Evolutionary conservation across 2,797 vertebrate genomes (phyloP).

Genomic region (Pseudochirops cupreus): DNA sequence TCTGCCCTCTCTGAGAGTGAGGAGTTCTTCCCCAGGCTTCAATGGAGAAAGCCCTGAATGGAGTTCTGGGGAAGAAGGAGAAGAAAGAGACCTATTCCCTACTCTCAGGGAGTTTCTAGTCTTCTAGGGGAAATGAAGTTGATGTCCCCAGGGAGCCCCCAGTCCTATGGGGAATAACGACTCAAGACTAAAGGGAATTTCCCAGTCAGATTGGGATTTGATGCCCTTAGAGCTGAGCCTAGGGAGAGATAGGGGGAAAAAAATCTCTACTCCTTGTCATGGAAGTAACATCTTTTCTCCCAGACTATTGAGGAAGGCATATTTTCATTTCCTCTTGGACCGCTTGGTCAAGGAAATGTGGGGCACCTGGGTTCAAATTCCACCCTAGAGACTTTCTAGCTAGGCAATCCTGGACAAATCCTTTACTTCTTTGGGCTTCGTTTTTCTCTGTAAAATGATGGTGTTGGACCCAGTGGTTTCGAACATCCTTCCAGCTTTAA

Average conservation of each 20-base stretch:
- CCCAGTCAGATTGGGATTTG: not conserved
- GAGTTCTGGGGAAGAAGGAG: not conserved
- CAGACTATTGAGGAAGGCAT: not conserved
- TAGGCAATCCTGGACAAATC: not conserved
- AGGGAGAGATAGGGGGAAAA: too few species aligned
- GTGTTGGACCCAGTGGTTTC: not conserved
- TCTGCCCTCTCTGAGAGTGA: not conserved
- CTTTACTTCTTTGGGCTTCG: not conserved
- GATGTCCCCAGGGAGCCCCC: not conserved
- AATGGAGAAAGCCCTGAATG: not conserved
- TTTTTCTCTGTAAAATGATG: too few species aligned
- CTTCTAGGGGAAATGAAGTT: not conserved
- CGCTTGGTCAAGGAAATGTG: not conserved
- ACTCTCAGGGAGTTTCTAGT: not conserved
- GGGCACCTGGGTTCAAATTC: not conserved
- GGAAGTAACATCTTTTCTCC: not conserved
- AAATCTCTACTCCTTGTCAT: too few species aligned
- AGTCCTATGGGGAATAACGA: not conserved
- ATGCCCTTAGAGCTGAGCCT: too few species aligned
- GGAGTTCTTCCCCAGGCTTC: not conserved
- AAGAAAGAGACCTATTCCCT: not conserved
- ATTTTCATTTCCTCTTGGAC: not conserved
- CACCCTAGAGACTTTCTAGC: not conserved
- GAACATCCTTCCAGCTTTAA: not conserved
- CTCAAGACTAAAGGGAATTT: not conserved